A percentile compares a stretch with the other conserved stretches of the same genome.
Evolutionary conservation across 2,797 vertebrate species (phyloP).

Genomic region (Tachyglossus aculeatus): DNA sequence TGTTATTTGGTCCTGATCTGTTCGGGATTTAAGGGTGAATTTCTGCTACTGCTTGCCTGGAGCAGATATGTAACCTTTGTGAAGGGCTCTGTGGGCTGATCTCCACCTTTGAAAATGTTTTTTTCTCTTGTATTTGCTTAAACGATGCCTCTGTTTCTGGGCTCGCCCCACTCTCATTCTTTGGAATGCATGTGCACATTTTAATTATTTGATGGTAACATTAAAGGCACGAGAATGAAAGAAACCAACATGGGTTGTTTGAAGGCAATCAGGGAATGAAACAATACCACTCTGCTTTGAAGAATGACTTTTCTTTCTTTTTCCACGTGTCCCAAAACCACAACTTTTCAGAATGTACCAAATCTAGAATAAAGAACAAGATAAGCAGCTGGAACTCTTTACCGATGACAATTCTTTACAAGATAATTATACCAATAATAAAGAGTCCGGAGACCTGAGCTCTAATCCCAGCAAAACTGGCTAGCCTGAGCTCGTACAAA

Average conservation of each 20-base stretch:
- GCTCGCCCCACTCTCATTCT: background rate
- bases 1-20: constrained; percentile 11
- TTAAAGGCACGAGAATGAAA: background rate
- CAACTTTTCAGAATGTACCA: too few species aligned
- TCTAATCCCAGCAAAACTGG: too few species aligned
- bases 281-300: background rate
- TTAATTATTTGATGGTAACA: constrained; percentile 34
- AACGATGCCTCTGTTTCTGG: background rate
- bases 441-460: too few species aligned
- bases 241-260: background rate
- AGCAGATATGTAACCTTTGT: constrained; percentile 9
- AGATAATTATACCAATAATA: too few species aligned
- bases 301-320: too few species aligned
- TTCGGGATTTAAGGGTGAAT: constrained; percentile 16
- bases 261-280: constrained; percentile 11
- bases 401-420: too few species aligned
- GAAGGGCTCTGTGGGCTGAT: background rate
- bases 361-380: too few species aligned
- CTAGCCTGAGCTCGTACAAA: too few species aligned
- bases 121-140: background rate
- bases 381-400: too few species aligned
- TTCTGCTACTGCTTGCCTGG: constrained; percentile 8
- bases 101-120: background rate
- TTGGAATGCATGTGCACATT: background rate
- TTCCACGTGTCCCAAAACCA: too few species aligned